A percentile compares a stretch with the other conserved stretches of the same genome.
Evolutionary conservation across 2,113 vertebrate genomes (phyloP).

Genomic region (Pelecanus crispus): DNA sequence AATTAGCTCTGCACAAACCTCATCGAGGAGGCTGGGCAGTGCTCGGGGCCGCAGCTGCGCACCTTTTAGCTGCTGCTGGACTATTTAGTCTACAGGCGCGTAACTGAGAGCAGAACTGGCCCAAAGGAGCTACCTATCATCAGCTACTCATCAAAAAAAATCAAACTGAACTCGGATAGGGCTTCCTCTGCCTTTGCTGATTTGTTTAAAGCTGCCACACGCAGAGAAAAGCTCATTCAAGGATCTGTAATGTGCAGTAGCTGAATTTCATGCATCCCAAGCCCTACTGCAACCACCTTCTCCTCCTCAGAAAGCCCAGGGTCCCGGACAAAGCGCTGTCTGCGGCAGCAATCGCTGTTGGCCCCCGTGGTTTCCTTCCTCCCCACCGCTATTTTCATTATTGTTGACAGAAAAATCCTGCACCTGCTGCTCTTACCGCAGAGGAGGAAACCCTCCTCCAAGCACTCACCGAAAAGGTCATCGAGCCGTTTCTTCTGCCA

Average conservation of each 20-base stretch:
- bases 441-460: not conserved
- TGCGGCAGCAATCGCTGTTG: not conserved
- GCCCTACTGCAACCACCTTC: not conserved
- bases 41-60: not conserved
- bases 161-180: not conserved
- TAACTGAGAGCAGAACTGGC: not conserved
- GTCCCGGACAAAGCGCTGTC: not conserved
- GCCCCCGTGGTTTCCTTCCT: conserved; percentile 63
- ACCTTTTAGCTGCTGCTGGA: not conserved
- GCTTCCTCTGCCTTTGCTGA: not conserved
- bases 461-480: not conserved
- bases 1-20: not conserved
- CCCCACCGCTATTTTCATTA: conserved; percentile 36
- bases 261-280: not conserved
- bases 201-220: not conserved
- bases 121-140: not conserved
- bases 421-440: conserved; percentile 37
- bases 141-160: not conserved
- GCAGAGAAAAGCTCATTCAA: not conserved
- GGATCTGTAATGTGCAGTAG: not conserved
- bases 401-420: not conserved
- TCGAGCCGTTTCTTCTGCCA: not conserved
- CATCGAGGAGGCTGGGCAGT: accelerated
- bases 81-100: not conserved
- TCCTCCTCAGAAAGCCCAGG: not conserved